Evolutionary conservation across 2,797 vertebrate genomes (phyloP), one percentile per base, ranked within the genome.

Genomic region (Sebastes aleutianus): DNA sequence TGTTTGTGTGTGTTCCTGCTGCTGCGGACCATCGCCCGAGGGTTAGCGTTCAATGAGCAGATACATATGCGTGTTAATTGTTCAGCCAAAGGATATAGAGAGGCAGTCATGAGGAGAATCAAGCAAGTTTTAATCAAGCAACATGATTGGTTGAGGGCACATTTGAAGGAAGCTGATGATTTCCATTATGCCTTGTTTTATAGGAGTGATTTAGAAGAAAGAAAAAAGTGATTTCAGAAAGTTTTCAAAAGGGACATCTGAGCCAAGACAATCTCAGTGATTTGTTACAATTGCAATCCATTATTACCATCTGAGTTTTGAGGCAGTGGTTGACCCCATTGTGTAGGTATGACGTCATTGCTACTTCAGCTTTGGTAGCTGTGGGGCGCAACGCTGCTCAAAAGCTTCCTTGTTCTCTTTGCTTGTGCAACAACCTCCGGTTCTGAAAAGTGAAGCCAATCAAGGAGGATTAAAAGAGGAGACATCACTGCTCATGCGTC

Each of bases 61-160:
- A 79, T 65, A 62, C 13, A 80, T 57, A 58, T 18, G 13, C 80
- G 6, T 68, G 56, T 77, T 63, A 79, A 86, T 76, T 84, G 57
- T 75, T 86, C 63, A 81, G 79, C 66, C 61, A 65, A 70, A 70
- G 47, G 75, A 80, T 43, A 80, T 43, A 20, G 65, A 74, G 65
- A 74, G 65, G 67, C 73, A 86, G 74, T 71, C 65, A 80, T 67
- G 56, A 54, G 65, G 39, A 85, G 67, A 82, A 81, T 80, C 20
- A n/a, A 53, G 18, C 18, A 53, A 76, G 69, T 86, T 88, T 87
- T 78, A 65, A 76, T 79, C 53, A 47, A 76, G 58, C 50, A 53
- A 8, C 3, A 50, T 57, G 10, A 47, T 11, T 74, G 76, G 78
- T 74, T 57, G 6, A 70, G 31, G 47, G 70, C 58, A 69, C 26